These are phyloP conservation scores for Mungos mungo DNA, from an alignment of 2,113 vertebrate species.

Conservation along the genomic window DNA sequence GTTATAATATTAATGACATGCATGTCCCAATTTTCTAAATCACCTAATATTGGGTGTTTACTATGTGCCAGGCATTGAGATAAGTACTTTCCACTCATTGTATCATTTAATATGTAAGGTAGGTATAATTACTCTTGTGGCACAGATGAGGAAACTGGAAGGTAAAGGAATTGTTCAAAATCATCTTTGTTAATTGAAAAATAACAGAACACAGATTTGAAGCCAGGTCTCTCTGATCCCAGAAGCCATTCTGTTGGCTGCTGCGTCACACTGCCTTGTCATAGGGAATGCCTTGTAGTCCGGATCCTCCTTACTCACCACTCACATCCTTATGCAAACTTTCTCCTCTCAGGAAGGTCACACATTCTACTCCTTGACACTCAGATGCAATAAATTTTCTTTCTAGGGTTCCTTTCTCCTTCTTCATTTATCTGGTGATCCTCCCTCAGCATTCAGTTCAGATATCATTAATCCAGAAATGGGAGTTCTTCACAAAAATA, in stretches of 20 bases:
- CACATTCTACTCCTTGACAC: neutral
- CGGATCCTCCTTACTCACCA: neutral
- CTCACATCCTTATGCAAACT: neutral
- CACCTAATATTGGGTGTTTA: neutral
- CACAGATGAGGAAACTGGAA: neutral
- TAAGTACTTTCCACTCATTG: neutral
- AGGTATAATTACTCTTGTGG: neutral
- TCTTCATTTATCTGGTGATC: neutral
- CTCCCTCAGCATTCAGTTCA: neutral
- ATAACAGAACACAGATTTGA: neutral
- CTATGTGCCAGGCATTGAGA: neutral
- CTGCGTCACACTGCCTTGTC: neutral
- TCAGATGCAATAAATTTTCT: neutral
- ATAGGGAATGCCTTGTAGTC: neutral
- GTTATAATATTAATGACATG: neutral
- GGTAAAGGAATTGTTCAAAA: neutral
- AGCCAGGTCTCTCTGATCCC: neutral
- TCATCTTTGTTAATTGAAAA: neutral
- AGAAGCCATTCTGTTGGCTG: neutral
- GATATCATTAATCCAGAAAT: neutral
- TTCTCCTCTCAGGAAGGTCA: neutral
- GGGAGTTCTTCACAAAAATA: neutral
- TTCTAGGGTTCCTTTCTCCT: neutral
- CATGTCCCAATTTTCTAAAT: neutral
- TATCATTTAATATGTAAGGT: neutral